Conservation (phyloP, 2,113 vertebrate genomes). For the Carassius gibelio region DNA sequence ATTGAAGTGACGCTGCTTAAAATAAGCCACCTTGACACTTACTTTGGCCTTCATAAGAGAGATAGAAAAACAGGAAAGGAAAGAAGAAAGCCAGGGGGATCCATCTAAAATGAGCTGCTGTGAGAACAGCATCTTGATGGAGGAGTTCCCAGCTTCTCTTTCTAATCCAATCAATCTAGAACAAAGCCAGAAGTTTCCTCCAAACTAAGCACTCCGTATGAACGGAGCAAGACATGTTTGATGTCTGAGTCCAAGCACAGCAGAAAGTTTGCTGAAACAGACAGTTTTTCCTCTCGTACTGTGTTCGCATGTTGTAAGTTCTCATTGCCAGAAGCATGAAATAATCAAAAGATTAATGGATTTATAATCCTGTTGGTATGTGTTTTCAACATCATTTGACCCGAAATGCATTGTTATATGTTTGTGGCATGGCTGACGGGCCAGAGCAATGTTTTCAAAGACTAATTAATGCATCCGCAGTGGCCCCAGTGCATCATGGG, state of each 20-base stretch:
- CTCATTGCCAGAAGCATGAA: slow-evolving; percentile 9
- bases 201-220: slow-evolving; percentile 30
- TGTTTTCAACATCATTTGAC: not conserved
- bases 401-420: slow-evolving; percentile 9
- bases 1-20: not conserved
- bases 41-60: not conserved
- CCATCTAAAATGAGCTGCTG: slow-evolving; percentile 22
- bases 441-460: not conserved
- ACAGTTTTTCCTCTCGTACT: not conserved
- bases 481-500: slow-evolving; percentile 8
- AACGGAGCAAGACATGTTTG: slow-evolving; percentile 8
- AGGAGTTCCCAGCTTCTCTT: not conserved
- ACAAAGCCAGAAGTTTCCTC: slow-evolving; percentile 42
- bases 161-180: slow-evolving; percentile 40
- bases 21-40: slow-evolving; percentile 13
- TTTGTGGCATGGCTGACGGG: not conserved
- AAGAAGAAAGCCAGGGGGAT: slow-evolving; percentile 3
- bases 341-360: slow-evolving; percentile 29
- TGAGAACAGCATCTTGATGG: not conserved
- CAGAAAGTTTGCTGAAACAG: slow-evolving; percentile 12
- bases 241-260: slow-evolving; percentile 23
- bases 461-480: not conserved
- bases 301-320: slow-evolving; percentile 10
- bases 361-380: slow-evolving; percentile 2
- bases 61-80: not conserved